These are phyloP conservation scores for Nettapus auritus DNA, from an alignment of 2,113 vertebrate genomes.

Conservation along the genomic window DNA sequence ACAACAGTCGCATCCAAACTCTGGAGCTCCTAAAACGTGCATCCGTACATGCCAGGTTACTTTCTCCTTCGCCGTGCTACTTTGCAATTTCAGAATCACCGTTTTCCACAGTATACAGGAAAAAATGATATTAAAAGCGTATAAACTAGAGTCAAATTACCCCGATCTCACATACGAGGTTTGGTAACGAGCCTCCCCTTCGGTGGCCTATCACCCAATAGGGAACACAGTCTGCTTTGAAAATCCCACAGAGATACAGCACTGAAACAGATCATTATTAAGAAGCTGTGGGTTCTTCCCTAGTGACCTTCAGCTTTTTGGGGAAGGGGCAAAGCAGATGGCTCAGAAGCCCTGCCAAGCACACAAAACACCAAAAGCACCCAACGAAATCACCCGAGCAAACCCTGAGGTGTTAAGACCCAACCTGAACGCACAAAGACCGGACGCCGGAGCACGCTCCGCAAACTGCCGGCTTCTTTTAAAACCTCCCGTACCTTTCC, in stretches of 20 bases:
- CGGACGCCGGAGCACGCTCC: rapidly evolving
- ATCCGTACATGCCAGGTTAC: rapidly evolving
- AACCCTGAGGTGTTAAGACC: rapidly evolving
- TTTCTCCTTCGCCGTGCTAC: neutral
- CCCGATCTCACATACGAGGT: neutral
- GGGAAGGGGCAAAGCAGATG: neutral
- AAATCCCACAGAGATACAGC: neutral
- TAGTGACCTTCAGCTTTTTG: neutral
- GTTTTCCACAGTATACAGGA: neutral
- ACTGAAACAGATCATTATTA: neutral
- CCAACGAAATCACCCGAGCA: neutral
- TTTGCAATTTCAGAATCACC: neutral
- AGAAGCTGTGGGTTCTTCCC: neutral
- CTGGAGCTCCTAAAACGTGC: neutral
- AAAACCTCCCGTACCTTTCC: neutral
- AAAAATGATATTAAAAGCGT: neutral
- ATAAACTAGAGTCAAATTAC: neutral
- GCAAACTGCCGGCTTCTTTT: neutral
- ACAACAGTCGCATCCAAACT: neutral
- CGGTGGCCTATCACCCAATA: neutral
- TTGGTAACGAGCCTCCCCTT: neutral
- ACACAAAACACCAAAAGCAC: rapidly evolving
- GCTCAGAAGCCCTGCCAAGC: neutral
- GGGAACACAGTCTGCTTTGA: neutral
- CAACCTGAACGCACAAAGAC: neutral